Base-by-base conservation (phyloP, 2,888 invertebrate genomes). In the Empis livida region DNA sequence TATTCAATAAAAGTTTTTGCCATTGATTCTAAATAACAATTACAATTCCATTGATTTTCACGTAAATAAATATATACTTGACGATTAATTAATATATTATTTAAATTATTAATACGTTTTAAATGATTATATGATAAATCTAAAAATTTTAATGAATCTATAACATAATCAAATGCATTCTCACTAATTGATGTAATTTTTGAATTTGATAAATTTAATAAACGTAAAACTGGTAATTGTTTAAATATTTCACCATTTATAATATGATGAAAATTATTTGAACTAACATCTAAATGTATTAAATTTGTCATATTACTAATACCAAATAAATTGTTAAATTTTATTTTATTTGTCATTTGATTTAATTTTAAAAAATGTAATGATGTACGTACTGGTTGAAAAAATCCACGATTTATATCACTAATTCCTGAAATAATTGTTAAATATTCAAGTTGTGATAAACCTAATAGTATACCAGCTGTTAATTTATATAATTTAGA, bases 381-480 rank as follows among this genome's bases (percentile, higher is more conserved):
- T 0, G 61, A 61, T 2, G 54, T 46, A 46, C 64, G 63, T 0
- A 66, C 57, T 1, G 66, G 63, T 40, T 65, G 65, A 39, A 66
- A 54, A 30, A 66, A 59, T 3, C 57, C 54, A 16, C 60, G 44
- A 40, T 56, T 54, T 3, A 63, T 47, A 1, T 43, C 38, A 0
- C 48, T 44, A 8, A 64, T 38, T 3, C 44, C 49, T 1, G 57
- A 55, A 3, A 51, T 53, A 10, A 66, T 58, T 5, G 54, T 55
- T 10, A 66, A 51, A 35, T 56, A 58, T 14, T 48, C 52, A 1
- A 66, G 47, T 1, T 55, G 52, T 3, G 58, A 53, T 1, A 66
- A 52, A 0, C 66, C 66, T 3, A 64, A 50, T 2, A 66, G 44
- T 0, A 59, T 57, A 5, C 62, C 62, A 44, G 54, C 55, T n/a